Percentiles rank a stretch among this genome's conserved stretches.
Evolutionary conservation across 2,113 vertebrate species (phyloP).

Genomic region (Scalopus aquaticus): DNA sequence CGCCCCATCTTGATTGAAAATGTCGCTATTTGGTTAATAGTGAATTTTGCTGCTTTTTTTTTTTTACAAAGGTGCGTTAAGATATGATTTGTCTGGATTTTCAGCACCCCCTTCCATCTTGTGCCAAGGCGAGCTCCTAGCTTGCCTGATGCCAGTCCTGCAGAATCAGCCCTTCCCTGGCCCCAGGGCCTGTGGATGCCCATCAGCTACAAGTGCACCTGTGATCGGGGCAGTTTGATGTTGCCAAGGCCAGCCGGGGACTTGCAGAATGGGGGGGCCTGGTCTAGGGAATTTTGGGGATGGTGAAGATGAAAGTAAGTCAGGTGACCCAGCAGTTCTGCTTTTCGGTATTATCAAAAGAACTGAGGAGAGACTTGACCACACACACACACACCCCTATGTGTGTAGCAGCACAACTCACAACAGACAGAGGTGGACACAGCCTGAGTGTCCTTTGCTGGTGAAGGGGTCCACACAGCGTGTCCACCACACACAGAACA

Average conservation of each 20-base stretch:
- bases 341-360: not conserved
- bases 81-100: not conserved
- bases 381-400: fast-evolving
- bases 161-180: not conserved
- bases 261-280: not conserved
- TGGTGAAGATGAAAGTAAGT: not conserved
- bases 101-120: not conserved
- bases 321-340: not conserved
- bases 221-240: fast-evolving
- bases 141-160: not conserved
- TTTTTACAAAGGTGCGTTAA: not conserved
- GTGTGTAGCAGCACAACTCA: not conserved
- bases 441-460: too few relatives aligned
- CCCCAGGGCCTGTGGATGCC: not conserved
- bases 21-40: fast-evolving
- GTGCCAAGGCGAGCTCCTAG: not conserved
- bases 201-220: fast-evolving
- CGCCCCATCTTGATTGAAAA: not conserved
- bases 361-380: not conserved
- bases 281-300: not conserved
- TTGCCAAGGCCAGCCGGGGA: not conserved
- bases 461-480: fast-evolving
- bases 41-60: not conserved
- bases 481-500: fast-evolving
- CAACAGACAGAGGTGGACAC: not conserved